A percentile compares a stretch with the other conserved stretches of the same genome.
Evolutionary conservation across 2,888 invertebrate genomes (phyloP).

Genomic region (Deroplatys truncata): DNA sequence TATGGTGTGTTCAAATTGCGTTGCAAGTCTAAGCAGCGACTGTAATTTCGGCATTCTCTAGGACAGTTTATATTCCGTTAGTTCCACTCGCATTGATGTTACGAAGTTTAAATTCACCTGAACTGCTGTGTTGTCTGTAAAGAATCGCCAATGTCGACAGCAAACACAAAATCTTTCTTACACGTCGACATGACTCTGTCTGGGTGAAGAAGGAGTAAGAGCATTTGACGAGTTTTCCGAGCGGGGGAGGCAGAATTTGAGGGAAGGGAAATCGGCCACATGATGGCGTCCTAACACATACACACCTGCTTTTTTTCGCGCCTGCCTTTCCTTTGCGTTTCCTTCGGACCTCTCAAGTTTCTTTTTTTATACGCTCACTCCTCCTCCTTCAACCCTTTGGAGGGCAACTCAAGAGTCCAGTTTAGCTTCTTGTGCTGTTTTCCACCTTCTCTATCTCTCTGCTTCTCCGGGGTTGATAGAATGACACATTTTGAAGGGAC

Average conservation of each 20-base stretch:
- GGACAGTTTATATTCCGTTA: no score
- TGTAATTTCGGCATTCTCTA: no score
- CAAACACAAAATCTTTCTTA: no score
- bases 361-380: neutral
- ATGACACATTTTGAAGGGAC: conserved; percentile 31
- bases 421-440: conserved; percentile 4
- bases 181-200: neutral
- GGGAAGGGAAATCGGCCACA: conserved; percentile 17
- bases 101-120: no score
- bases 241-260: neutral
- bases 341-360: neutral
- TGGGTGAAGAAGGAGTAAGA: neutral
- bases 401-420: conserved; percentile 15
- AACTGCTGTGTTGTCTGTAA: neutral
- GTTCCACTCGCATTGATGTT: no score
- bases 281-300: neutral
- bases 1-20: no score
- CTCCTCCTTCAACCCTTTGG: neutral
- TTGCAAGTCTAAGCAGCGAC: no score
- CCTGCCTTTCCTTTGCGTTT: conserved; percentile 1
- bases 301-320: neutral
- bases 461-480: conserved; percentile 27
- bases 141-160: neutral
- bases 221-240: neutral
- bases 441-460: neutral